Conservation (phyloP, 1,140 invertebrate species). For the Eumaeus atala region DNA sequence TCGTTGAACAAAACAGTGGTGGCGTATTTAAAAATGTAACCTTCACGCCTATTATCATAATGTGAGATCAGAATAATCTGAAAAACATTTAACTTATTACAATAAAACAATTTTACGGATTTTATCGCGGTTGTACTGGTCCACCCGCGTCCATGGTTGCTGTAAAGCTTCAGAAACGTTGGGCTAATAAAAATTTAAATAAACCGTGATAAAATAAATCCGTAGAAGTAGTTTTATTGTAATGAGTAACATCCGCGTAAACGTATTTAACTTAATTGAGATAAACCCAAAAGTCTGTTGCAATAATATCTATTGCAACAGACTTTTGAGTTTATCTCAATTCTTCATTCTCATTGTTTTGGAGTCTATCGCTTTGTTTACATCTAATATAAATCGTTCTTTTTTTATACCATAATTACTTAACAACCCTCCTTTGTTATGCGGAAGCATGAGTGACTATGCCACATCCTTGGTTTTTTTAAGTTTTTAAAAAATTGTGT, state of each 20-base stretch:
- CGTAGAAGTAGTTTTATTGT: too few species aligned
- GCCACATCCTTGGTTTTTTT: slow-evolving; percentile 8
- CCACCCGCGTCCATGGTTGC: too few species aligned
- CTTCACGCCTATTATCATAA: too few species aligned
- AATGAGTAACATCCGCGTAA: too few species aligned
- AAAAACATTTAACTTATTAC: too few species aligned
- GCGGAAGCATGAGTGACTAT: slow-evolving; percentile 4
- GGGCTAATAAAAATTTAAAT: too few species aligned
- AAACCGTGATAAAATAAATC: too few species aligned
- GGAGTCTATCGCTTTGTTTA: slow-evolving; percentile 12
- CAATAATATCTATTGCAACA: slow-evolving; percentile 14
- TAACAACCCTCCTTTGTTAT: slow-evolving; percentile 8
- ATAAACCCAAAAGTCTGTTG: slow-evolving; percentile 9
- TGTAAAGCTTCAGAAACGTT: too few species aligned
- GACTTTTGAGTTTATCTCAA: slow-evolving; percentile 8
- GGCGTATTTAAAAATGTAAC: too few species aligned
- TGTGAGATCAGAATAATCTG: too few species aligned
- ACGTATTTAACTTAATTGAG: slow-evolving; percentile 12
- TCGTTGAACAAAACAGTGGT: slow-evolving; percentile 11
- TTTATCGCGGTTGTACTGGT: too few species aligned
- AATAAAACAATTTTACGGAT: too few species aligned
- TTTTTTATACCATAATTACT: slow-evolving; percentile 10
- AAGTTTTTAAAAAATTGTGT: slow-evolving; percentile 10
- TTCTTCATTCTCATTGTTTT: slow-evolving; percentile 13
- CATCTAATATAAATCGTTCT: slow-evolving; percentile 11